A percentile compares a stretch with the other conserved stretches of the same genome.
phyloP scores from a whole-genome alignment of 2,888 invertebrate genomes.

The Drosophila nr. perissopoda region DNA sequence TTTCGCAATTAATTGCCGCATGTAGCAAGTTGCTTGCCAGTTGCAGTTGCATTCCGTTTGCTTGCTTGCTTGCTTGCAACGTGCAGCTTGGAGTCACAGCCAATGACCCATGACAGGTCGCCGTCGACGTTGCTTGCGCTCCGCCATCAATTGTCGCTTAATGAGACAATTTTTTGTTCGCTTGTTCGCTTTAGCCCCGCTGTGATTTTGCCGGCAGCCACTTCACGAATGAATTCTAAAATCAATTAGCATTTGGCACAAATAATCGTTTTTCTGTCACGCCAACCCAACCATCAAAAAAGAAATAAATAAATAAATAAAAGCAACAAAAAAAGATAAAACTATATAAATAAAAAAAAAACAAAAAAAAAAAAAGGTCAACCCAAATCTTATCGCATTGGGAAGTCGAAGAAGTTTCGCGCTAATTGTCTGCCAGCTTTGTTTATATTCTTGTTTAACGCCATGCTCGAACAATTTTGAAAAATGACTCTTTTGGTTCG shows the following conservation, averaged over 20 bases:
- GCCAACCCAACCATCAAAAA: conserved; percentile 59
- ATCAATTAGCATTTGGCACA: conserved; percentile 84
- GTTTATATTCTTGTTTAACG: conserved; percentile 35
- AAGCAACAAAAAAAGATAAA: conserved; percentile 16
- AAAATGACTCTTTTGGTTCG: conserved; percentile 7
- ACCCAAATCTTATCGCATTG: conserved; percentile 32
- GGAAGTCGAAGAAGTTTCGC: conserved; percentile 33
- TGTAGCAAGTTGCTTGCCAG: conserved; percentile 42
- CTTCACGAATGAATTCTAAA: conserved; percentile 82
- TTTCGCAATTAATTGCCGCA: conserved; percentile 70
- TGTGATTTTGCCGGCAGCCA: conserved; percentile 37
- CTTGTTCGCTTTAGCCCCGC: background rate
- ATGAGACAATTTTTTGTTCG: conserved; percentile 74
- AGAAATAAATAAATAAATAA: conserved; percentile 41
- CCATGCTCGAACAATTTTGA: conserved; percentile 11
- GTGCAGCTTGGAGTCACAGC: conserved; percentile 44
- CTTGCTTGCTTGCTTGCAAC: conserved; percentile 1
- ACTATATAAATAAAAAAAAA: conserved; percentile 16
- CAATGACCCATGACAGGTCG: conserved; percentile 84
- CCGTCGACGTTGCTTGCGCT: conserved; percentile 21
- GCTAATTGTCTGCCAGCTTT: conserved; percentile 48
- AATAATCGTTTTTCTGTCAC: conserved; percentile 82
- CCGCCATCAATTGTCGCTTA: conserved; percentile 84
- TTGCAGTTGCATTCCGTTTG: conserved; percentile 31
- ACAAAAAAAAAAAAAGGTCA: conserved; percentile 29